These are phyloP conservation scores for Cyprinus carpio DNA, from an alignment of 2,113 vertebrate species.

Conservation along the genomic window DNA sequence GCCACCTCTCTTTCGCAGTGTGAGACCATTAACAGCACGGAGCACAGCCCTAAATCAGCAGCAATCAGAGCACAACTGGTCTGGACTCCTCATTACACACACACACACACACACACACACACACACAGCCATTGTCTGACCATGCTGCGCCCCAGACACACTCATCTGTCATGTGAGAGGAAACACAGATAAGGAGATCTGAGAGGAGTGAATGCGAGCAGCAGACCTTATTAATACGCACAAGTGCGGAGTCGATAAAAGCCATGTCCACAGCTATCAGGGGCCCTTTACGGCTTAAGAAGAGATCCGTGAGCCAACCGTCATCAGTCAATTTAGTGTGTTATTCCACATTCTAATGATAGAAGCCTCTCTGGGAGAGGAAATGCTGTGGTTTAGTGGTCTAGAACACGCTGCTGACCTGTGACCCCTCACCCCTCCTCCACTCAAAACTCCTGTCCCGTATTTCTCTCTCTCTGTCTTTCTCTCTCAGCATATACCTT, in stretches of 20 bases:
- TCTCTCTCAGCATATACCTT: constrained; percentile 42
- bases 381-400: constrained; percentile 29
- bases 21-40: constrained; percentile 54
- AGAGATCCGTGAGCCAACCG: constrained; percentile 42
- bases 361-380: constrained; percentile 16
- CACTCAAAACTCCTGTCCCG: neutral
- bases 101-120: constrained; percentile 40
- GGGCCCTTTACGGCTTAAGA: constrained; percentile 52
- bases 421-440: constrained; percentile 25
- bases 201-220: constrained; percentile 49
- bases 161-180: constrained; percentile 57
- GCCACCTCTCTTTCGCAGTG: constrained; percentile 55
- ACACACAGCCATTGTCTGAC: constrained; percentile 55
- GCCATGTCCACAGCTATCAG: constrained; percentile 55
- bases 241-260: constrained; percentile 57
- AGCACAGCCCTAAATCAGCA: constrained; percentile 56
- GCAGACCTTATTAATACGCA: constrained; percentile 55
- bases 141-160: constrained; percentile 48
- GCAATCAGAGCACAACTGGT: constrained; percentile 48
- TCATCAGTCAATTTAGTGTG: constrained; percentile 47
- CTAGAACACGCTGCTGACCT: too few relatives aligned
- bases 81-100: constrained; percentile 55
- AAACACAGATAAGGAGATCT: constrained; percentile 57
- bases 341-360: constrained; percentile 40
- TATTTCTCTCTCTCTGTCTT: constrained; percentile 6